phyloP scores from a whole-genome alignment of 2,113 vertebrate species.

The Lethenteron reissneri region DNA sequence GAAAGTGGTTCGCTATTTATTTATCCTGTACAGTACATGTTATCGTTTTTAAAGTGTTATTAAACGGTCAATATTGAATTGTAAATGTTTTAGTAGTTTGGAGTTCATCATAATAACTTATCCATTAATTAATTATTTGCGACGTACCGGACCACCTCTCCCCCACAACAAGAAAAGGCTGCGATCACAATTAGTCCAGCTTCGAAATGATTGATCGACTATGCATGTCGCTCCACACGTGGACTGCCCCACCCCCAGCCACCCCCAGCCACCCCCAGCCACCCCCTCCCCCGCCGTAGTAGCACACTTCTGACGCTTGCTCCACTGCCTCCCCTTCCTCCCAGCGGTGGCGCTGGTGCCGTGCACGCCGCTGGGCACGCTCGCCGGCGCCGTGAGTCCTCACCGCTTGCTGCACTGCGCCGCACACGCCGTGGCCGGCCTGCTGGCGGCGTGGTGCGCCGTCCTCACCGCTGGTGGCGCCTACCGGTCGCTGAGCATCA shows the following conservation, averaged over 20 bases:
- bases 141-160: too few species aligned
- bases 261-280: background rate
- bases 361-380: conserved; percentile 54
- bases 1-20: too few species aligned
- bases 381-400: conserved; percentile 62
- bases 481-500: conserved; percentile 34
- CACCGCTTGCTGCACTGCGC: conserved; percentile 47
- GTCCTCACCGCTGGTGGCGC: conserved; percentile 38
- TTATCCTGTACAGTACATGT: too few species aligned
- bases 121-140: too few species aligned
- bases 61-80: too few species aligned
- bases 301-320: background rate
- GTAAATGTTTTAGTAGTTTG: too few species aligned
- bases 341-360: conserved; percentile 63
- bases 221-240: too few species aligned
- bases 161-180: too few species aligned
- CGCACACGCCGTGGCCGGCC: conserved; percentile 48
- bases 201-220: too few species aligned
- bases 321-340: conserved; percentile 11
- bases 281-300: background rate
- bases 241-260: background rate
- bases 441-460: conserved; percentile 61
- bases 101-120: too few species aligned
- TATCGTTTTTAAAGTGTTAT: too few species aligned
- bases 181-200: too few species aligned